Base-by-base conservation (phyloP, 2,888 invertebrate genomes). In the Molanna angustata region DNA sequence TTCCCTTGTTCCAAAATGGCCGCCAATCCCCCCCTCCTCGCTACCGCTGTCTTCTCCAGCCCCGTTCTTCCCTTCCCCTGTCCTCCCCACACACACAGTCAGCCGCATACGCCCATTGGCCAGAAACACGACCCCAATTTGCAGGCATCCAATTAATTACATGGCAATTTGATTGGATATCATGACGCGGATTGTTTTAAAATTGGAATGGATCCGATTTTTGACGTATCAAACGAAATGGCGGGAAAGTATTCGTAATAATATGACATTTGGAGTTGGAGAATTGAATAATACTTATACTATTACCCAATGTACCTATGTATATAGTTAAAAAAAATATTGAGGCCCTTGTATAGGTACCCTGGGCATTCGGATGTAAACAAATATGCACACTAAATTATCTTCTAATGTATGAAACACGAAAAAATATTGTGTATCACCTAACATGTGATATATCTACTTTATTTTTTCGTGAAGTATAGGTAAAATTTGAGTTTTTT, bases 1-100 rank as follows among this genome's bases (percentile, higher is more conserved):
- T 63, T 62, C 62, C 62, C 62, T 62, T 62, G 62, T 64, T 61
- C 62, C 61, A 62, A 61, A 57, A 62, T 61, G 59, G 49, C 58
- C 56, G 57, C 60, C 59, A 60, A 54, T 62, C 62, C 60, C 58
- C 61, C 55, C 57, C 37, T 37, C 37, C 37, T 17, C 58, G 60
- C 56, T 62, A 61, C 60, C 58, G 61, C 54, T 56, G 46, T 56
- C 56, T 55, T 59, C 59, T 60, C 56, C 62, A 61, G 59, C 57
- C 61, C 54, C 56, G 18, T 19, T 35, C 17, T 49, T 31, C 35
- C 52, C 13, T 13, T 13, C 14, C 4, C 14, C 13, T 13, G 57
- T 57, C 58, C 37, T 39, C 41, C 46, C 48, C 58, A 45, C 43
- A 50, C 57, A 53, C 57, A 54, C 54, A 56, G 58, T 61, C 59